Evolutionary conservation across 2,888 invertebrate species (phyloP).

Genomic region (Meteorus cinctellus): DNA sequence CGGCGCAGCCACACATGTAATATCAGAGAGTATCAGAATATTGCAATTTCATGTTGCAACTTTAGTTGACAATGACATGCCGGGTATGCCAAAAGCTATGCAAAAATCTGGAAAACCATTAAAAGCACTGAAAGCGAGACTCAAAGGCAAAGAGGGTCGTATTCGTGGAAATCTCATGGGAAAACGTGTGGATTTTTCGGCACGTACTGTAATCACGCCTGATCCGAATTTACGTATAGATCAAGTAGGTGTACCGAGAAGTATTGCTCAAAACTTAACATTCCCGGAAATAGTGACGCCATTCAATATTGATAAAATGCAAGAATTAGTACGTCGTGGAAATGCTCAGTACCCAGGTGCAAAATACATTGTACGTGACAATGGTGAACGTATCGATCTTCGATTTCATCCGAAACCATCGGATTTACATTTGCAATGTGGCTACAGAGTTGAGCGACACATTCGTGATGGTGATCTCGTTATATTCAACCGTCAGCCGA

Average conservation of each 20-base stretch:
- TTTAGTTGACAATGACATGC: constrained; percentile 98
- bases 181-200: constrained; percentile 99
- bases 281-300: constrained; percentile 99
- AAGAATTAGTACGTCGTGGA: constrained; percentile 95
- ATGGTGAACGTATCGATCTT: constrained; percentile 98
- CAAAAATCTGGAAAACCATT: constrained; percentile 99
- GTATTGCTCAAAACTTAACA: constrained; percentile 98
- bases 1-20: constrained; percentile 98
- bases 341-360: constrained; percentile 99
- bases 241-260: constrained; percentile 97
- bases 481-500: constrained; percentile 99
- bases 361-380: constrained; percentile 98
- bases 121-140: constrained; percentile 96
- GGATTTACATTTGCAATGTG: constrained; percentile 96
- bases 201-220: constrained; percentile 98
- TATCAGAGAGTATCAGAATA: constrained; percentile 97
- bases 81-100: constrained; percentile 97
- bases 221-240: constrained; percentile 96
- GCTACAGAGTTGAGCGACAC: constrained; percentile 96
- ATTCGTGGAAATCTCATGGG: constrained; percentile 99
- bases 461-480: constrained; percentile 98
- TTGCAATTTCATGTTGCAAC: constrained; percentile 99
- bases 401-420: constrained; percentile 98
- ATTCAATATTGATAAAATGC: constrained; percentile 96
- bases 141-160: constrained; percentile 99